A percentile compares a stretch with the other conserved stretches of the same genome.
phyloP scores from a whole-genome alignment of 1,140 invertebrate species.

The Drosophila malerkotliana region DNA sequence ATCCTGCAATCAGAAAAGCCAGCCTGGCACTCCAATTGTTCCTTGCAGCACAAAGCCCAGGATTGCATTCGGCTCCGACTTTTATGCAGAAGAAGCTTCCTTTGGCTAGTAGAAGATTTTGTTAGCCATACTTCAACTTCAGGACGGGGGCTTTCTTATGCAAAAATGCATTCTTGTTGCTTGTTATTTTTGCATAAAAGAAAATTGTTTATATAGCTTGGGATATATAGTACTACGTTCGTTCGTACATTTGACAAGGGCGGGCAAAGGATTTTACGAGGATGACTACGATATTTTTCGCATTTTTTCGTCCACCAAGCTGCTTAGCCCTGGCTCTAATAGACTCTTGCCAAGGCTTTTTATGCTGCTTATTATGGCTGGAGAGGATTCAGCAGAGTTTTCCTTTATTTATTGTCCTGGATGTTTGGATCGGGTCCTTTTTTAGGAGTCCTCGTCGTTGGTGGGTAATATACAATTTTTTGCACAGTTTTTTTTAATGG shows the following conservation, averaged over 20 bases:
- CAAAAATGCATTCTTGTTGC: slow-evolving; percentile 70
- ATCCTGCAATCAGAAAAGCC: slow-evolving; percentile 44
- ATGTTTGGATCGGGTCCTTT: slow-evolving; percentile 41
- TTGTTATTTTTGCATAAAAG: slow-evolving; percentile 80
- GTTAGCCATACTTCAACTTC: slow-evolving; percentile 72
- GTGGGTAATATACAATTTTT: slow-evolving; percentile 28
- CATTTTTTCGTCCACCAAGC: slow-evolving; percentile 16
- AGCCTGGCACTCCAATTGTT: slow-evolving; percentile 39
- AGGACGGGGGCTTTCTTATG: slow-evolving; percentile 71
- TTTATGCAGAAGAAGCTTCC: slow-evolving; percentile 26
- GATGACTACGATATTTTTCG: slow-evolving; percentile 22
- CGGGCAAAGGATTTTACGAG: slow-evolving; percentile 32
- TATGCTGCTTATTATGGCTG: slow-evolving; percentile 74
- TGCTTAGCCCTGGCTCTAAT: slow-evolving; percentile 56
- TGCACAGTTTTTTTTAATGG: slow-evolving; percentile 63
- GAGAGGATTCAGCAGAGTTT: slow-evolving; percentile 39
- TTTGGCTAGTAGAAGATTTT: slow-evolving; percentile 12
- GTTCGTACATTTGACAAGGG: slow-evolving; percentile 40
- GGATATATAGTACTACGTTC: slow-evolving; percentile 20
- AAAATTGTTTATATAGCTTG: slow-evolving; percentile 78
- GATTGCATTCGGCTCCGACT: slow-evolving; percentile 40
- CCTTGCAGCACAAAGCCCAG: slow-evolving; percentile 28
- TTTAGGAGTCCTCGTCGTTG: slow-evolving; percentile 21
- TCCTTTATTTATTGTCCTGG: slow-evolving; percentile 64
- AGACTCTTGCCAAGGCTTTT: slow-evolving; percentile 65